Evolutionary conservation across 2,113 vertebrate species (phyloP), one percentile per base, ranked within the genome.

Genomic region (Aegithalos caudatus): DNA sequence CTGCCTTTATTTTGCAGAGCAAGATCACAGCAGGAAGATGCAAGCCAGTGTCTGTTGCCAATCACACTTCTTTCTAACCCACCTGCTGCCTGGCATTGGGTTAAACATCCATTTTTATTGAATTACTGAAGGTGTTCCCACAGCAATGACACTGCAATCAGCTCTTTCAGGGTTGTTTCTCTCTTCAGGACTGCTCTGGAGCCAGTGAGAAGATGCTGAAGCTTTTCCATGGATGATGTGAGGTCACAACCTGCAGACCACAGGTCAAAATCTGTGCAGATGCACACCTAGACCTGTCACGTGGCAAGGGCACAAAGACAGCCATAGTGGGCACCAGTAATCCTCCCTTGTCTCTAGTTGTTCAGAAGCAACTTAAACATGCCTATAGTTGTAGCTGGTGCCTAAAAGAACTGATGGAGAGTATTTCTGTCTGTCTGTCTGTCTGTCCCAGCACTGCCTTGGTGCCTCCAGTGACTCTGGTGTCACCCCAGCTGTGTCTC

Each of bases 1-100:
- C 73, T 86, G 78, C 74, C 67, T 88, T 94, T 50, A 35, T 44
- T 93, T 73, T 88, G 45, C 83, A 70, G 47, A n/a, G 35, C 38
- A 47, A 79, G 57, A 90, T 77, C 66, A 62, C 85, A 90, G 78
- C 85, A 82, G 93, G 67, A 72, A 62, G 73, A 73, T 1, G 0
- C 38, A 81, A 86, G 42, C 16, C 62, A 35, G 22, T 18, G 18
- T 51, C 66, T 2, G 0, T 25, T 86, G 20, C 61, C 89, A 92
- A 80, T 76, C 62, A 66, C 22, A 11, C 28, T 81, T 58, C 28
- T n/a, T 90, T 86, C 76, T 83, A 73, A 93, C 12, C 33, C 56
- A 81, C 29, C 71, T 53, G 45, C 67, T 92, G 51, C 72, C 56
- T 47, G 56, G 56, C 35, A 66, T 78, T 73, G 0, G 0, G 27